Percentiles rank a stretch among this genome's conserved stretches.
phyloP scores from a whole-genome alignment of 1,140 invertebrate genomes.

The Trichogramma pretiosum region DNA sequence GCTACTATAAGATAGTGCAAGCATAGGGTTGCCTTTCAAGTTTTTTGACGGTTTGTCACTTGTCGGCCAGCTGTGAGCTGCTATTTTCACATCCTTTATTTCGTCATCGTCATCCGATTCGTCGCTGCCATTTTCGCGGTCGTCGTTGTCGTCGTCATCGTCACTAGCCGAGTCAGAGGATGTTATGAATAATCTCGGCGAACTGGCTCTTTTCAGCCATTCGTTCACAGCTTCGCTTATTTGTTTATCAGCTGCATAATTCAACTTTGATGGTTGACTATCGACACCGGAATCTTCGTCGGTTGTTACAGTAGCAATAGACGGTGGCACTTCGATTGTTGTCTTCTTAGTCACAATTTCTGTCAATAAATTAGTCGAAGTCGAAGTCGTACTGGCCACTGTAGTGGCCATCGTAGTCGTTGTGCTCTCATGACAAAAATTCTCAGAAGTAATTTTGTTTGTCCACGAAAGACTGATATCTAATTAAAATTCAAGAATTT shows the following conservation, averaged over 20 bases:
- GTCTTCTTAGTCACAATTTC: neutral
- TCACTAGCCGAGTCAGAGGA: slow-evolving; percentile 23
- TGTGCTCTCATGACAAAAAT: slow-evolving; percentile 11
- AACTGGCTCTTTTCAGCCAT: slow-evolving; percentile 37
- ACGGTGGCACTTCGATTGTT: neutral
- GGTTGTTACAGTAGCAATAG: slow-evolving; percentile 5
- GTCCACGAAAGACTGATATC: slow-evolving; percentile 16
- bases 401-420: slow-evolving; percentile 10
- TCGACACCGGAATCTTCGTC: slow-evolving; percentile 37
- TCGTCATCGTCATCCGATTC: slow-evolving; percentile 26
- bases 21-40: slow-evolving; percentile 50
- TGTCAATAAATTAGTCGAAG: too few relatives aligned
- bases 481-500: slow-evolving; percentile 19
- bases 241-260: slow-evolving; percentile 13
- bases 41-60: slow-evolving; percentile 44
- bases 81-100: too few relatives aligned
- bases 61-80: too few relatives aligned
- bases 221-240: slow-evolving; percentile 42
- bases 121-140: slow-evolving; percentile 24
- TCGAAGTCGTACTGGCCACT: neutral
- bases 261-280: slow-evolving; percentile 22
- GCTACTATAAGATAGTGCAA: slow-evolving; percentile 48
- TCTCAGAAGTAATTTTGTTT: slow-evolving; percentile 14
- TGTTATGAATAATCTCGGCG: slow-evolving; percentile 32
- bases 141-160: slow-evolving; percentile 25